Base-by-base conservation (phyloP, 2,888 invertebrate species). In the Drosophila fulvimacula region DNA sequence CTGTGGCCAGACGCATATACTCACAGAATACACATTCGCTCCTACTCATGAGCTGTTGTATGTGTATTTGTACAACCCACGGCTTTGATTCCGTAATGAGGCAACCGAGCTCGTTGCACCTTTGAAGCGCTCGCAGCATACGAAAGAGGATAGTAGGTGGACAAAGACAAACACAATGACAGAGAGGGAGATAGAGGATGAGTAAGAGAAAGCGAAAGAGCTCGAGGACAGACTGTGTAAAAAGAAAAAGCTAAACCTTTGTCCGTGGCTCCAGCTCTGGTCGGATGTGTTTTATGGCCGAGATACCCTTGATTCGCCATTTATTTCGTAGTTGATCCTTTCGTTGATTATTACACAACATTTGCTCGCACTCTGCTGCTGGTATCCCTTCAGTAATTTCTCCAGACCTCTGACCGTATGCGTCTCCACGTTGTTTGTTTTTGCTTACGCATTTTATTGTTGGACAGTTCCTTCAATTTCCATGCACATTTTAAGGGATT, bases 71-170 rank as follows among this genome's bases (percentile, higher is more conserved):
- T 60, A 60, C 64, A 82, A 71, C 74, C 68, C 56, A 71, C 53
- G 88, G 88, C 88, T 83, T 87, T 83, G 89, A 89, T 89, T 83
- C 65, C 61, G 83, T 83, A 83, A 83, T 83, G 88, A 89, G 88
- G 69, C 81, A 76, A 55, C 66, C 79, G 42, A 70, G 38, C 66
- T 67, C 65, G 71, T 73, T 83, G 78, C 89, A 83, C 89, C 83
- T 83, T 87, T 79, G 76, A 53, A 76, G 49, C 42, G 56, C 62
- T 62, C 38, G 56, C 58, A 63, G 70, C 41, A 69, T 63, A 55
- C 51, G 36, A 38, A 65, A 27, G 42, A 41, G 24, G 21, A 55
- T 24, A 51, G 24, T 42, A 55, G 19, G 48, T 13, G 24, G 39
- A 59, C 49, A 32, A 39, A 57, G 30, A 27, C 41, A 55, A 55